Conservation (phyloP, 2,113 vertebrate species). For the Cyprinodon brontotheroides region DNA sequence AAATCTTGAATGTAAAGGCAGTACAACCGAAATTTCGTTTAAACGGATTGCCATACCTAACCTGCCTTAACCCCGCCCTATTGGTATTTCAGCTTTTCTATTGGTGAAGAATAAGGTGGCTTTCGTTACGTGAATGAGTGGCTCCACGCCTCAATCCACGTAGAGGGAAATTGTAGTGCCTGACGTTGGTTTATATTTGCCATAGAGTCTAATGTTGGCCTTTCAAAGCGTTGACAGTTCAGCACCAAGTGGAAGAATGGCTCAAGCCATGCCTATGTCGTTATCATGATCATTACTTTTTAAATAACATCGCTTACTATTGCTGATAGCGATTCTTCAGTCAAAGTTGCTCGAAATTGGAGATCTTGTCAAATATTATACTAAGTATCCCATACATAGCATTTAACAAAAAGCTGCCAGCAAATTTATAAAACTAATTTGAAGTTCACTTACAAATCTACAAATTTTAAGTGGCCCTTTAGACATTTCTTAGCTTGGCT, state of each 20-base stretch:
- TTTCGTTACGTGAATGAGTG: background rate
- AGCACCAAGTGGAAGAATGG: background rate
- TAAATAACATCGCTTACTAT: background rate
- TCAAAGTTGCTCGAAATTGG: no score
- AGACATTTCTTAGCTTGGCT: no score
- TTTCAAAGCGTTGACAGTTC: background rate
- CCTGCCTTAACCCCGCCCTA: constrained; percentile 22
- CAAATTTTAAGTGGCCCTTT: no score
- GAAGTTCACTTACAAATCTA: no score
- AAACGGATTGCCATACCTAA: background rate
- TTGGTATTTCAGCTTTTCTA: background rate
- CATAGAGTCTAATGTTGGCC: no score
- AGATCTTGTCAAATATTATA: no score
- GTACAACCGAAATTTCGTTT: no score
- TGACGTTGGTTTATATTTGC: background rate
- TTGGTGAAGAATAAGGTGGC: constrained; percentile 20
- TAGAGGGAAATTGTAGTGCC: constrained; percentile 28
- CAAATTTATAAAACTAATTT: no score
- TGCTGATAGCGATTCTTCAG: background rate
- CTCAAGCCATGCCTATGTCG: background rate
- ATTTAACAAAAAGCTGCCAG: no score
- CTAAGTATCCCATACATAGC: no score
- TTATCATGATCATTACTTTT: background rate
- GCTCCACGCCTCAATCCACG: constrained; percentile 33
- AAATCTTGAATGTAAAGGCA: no score